A percentile compares a stretch with the other conserved stretches of the same genome.
Evolutionary conservation across 2,113 vertebrate genomes (phyloP).

Genomic region (Nesoenas mayeri): DNA sequence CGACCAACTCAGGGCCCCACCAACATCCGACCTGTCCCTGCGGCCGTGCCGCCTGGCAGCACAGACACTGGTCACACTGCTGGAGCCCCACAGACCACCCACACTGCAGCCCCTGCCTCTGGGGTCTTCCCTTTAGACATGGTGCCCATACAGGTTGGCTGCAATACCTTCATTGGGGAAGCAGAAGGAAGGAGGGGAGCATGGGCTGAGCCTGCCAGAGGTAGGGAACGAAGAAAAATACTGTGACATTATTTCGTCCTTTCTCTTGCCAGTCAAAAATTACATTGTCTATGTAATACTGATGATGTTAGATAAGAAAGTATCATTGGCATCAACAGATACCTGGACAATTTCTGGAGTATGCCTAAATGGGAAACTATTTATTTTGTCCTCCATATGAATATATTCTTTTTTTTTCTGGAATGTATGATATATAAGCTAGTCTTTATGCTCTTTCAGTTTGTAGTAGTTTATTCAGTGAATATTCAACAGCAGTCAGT

Average conservation of each 20-base stretch:
- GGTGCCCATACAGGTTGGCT: neutral
- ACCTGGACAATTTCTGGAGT: neutral
- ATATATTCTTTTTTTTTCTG: neutral
- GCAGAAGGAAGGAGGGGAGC: neutral
- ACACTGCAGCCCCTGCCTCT: neutral
- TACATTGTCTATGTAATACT: neutral
- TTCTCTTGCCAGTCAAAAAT: neutral
- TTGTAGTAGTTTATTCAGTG: neutral
- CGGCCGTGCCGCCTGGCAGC: neutral
- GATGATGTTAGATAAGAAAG: neutral
- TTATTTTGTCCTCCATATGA: neutral
- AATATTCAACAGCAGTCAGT: accelerated
- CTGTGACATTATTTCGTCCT: neutral
- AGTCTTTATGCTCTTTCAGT: neutral
- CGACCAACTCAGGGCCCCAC: accelerated
- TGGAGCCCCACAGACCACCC: neutral
- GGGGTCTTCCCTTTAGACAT: neutral
- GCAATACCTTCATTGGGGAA: accelerated
- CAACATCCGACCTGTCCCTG: neutral
- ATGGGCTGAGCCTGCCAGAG: neutral
- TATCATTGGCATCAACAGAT: neutral
- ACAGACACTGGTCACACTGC: neutral
- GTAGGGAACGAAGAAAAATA: neutral
- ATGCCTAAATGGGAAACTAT: neutral
- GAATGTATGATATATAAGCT: neutral